Evolutionary conservation across 2,888 invertebrate species (phyloP).

Genomic region (Cataglyphis livida): DNA sequence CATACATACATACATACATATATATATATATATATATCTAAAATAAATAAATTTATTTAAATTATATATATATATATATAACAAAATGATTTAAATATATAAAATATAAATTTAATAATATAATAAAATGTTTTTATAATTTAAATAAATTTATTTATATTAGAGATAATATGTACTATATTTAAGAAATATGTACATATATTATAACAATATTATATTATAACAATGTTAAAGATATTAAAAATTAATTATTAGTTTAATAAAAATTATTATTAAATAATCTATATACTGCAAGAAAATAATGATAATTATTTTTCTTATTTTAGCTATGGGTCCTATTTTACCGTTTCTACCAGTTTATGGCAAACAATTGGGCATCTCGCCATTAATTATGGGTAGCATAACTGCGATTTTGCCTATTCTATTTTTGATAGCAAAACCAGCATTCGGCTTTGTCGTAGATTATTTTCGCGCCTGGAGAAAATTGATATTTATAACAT

Average conservation of each 20-base stretch:
- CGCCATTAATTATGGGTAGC: conserved; percentile 91
- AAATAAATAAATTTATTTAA: too few species aligned
- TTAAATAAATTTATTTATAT: neutral
- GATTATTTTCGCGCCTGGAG: conserved; percentile 91
- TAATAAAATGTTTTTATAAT: neutral
- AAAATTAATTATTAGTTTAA: neutral
- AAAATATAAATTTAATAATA: conserved; percentile 2
- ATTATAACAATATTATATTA: neutral
- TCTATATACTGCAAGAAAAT: neutral
- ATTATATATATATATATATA: neutral
- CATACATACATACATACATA: neutral
- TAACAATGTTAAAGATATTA: neutral
- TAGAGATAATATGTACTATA: neutral
- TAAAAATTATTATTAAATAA: conserved; percentile 15
- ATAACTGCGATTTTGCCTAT: conserved; percentile 92
- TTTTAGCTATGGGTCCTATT: conserved; percentile 92
- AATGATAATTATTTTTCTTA: conserved; percentile 58
- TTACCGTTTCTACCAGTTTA: conserved; percentile 92
- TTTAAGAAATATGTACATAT: neutral
- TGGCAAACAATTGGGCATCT: conserved; percentile 92
- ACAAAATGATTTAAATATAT: neutral
- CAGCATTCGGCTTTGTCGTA: conserved; percentile 91
- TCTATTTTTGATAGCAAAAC: conserved; percentile 92
- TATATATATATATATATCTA: neutral
- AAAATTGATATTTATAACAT: conserved; percentile 90